A percentile compares a stretch with the other conserved stretches of the same genome.
phyloP scores from a whole-genome alignment of 2,797 vertebrate species.

The Cyprinella venusta region DNA sequence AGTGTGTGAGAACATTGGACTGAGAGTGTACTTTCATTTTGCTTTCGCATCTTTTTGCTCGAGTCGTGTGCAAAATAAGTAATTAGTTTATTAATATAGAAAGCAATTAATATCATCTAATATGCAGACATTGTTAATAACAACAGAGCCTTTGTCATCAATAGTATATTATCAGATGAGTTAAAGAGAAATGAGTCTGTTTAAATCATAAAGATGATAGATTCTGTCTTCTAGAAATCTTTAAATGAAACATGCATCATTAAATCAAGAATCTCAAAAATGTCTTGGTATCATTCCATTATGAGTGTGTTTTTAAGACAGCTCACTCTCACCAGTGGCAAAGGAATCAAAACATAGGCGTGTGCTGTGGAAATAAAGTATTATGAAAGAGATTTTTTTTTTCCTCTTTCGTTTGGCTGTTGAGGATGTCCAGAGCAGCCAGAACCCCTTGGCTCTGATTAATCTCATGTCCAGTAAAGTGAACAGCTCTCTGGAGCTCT shows the following conservation, averaged over 20 bases:
- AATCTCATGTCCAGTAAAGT: slow-evolving; percentile 38
- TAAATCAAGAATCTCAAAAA: slow-evolving; percentile 26
- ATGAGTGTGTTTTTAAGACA: slow-evolving; percentile 47
- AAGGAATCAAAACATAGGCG: slow-evolving; percentile 74
- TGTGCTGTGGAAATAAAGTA: slow-evolving; percentile 64
- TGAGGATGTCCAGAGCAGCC: slow-evolving; percentile 35
- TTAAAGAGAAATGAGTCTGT: background rate
- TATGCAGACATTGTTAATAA: background rate
- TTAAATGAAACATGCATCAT: background rate
- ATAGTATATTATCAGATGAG: background rate
- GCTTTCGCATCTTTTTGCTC: background rate
- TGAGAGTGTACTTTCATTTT: background rate
- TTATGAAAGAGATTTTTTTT: slow-evolving; percentile 49
- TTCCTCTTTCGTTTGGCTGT: slow-evolving; percentile 12
- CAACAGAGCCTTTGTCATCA: background rate
- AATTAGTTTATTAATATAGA: background rate
- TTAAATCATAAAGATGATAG: background rate
- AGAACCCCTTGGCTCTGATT: slow-evolving; percentile 41
- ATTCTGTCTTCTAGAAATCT: background rate
- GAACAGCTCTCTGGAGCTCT: slow-evolving; percentile 38
- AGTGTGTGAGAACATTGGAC: background rate
- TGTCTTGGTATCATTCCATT: slow-evolving; percentile 26
- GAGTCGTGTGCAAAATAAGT: background rate
- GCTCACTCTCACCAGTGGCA: slow-evolving; percentile 59
- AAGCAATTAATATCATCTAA: background rate